A percentile compares a stretch with the other conserved stretches of the same genome.
Conservation (phyloP, 2,888 invertebrate genomes). For the Odontomyia ornata region DNA sequence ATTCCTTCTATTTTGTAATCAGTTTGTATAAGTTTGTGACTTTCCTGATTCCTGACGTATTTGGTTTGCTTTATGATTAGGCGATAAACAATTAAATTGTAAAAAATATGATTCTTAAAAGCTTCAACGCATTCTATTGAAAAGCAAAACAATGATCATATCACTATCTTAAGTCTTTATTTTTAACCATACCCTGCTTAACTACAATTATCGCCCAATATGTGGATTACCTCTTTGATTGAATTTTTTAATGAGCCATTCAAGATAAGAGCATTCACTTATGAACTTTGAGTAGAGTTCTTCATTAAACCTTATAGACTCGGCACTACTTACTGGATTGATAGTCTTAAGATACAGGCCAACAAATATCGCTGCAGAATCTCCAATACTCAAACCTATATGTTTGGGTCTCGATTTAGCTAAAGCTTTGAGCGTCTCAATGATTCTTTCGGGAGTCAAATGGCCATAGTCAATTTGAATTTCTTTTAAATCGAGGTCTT, state of each 20-base stretch:
- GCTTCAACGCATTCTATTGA: no score
- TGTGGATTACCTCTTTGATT: not conserved
- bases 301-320: not conserved
- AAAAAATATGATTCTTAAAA: no score
- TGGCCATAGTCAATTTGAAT: conserved; percentile 14
- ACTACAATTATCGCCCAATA: no score
- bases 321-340: not conserved
- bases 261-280: conserved; percentile 9
- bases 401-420: not conserved
- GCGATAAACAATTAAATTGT: no score
- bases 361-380: conserved; percentile 22
- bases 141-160: no score
- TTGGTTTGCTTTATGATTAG: no score
- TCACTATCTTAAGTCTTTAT: no score
- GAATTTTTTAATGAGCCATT: not conserved
- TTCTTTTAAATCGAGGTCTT: not conserved
- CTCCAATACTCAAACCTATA: not conserved
- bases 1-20: no score
- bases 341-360: conserved; percentile 25
- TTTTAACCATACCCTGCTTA: no score
- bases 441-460: not conserved
- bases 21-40: no score
- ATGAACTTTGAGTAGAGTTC: not conserved
- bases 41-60: no score
- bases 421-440: conserved; percentile 1